phyloP scores from a whole-genome alignment of 2,797 vertebrate species.

The Cossypha caffra region DNA sequence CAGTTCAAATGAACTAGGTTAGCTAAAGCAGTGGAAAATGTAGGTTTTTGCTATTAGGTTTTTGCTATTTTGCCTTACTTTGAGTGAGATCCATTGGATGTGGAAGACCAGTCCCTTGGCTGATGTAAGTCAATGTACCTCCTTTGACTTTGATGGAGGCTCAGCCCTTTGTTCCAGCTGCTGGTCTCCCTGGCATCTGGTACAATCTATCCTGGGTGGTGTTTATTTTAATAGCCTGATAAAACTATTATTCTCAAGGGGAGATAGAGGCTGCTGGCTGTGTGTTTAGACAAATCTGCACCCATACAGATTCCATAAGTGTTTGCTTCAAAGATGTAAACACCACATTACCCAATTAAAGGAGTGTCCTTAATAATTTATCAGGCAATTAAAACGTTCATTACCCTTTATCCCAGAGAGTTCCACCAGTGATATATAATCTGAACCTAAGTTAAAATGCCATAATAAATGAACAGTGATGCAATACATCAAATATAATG shows the following conservation, averaged over 20 bases:
- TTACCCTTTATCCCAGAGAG: slow-evolving; percentile 60
- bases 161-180: not conserved
- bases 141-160: slow-evolving; percentile 3
- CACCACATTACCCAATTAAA: slow-evolving; percentile 67
- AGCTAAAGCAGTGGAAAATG: slow-evolving; percentile 42
- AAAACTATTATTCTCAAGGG: not conserved
- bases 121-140: not conserved
- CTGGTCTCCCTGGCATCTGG: not conserved
- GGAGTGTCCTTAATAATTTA: slow-evolving; percentile 68
- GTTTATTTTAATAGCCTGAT: slow-evolving; percentile 30
- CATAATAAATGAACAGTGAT: slow-evolving; percentile 50
- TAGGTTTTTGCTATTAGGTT: slow-evolving; percentile 49
- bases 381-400: slow-evolving; percentile 69
- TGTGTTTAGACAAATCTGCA: slow-evolving; percentile 22
- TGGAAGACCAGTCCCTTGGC: not conserved
- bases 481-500: slow-evolving; percentile 67
- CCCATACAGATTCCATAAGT: slow-evolving; percentile 18
- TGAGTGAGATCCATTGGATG: not conserved
- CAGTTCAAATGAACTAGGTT: slow-evolving; percentile 54
- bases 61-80: not conserved
- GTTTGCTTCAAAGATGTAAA: slow-evolving; percentile 64
- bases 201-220: not conserved
- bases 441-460: slow-evolving; percentile 40
- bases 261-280: not conserved
- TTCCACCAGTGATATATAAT: slow-evolving; percentile 22